Evolutionary conservation across 2,113 vertebrate genomes (phyloP).

Genomic region (Cnemophilus loriae): DNA sequence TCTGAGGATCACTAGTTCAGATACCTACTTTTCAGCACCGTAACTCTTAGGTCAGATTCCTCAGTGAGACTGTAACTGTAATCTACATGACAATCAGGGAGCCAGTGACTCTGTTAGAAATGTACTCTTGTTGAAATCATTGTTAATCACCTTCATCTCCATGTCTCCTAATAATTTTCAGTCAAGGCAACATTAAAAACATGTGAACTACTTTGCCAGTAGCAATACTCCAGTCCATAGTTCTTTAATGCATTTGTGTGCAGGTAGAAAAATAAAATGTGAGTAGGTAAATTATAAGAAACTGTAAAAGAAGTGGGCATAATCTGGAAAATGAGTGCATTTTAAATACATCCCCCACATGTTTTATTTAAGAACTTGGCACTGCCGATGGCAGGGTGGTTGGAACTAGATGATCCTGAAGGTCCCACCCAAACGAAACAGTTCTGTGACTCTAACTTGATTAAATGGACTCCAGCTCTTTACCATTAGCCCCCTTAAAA

Average conservation of each 20-base stretch:
- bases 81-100: neutral
- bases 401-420: neutral
- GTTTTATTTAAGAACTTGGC: neutral
- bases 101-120: neutral
- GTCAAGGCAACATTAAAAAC: neutral
- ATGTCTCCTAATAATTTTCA: neutral
- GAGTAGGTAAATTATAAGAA: neutral
- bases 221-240: no score
- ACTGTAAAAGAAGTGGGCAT: neutral
- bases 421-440: neutral
- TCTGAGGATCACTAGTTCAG: neutral
- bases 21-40: neutral
- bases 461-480: neutral
- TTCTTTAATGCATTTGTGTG: neutral
- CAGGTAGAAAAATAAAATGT: neutral
- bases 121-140: neutral
- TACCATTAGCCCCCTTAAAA: neutral
- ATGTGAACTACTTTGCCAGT: neutral
- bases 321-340: neutral
- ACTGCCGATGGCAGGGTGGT: neutral
- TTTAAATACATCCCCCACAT: neutral
- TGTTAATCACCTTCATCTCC: neutral
- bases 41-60: neutral
- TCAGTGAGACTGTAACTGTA: neutral
- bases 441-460: neutral